Evolutionary conservation across 2,797 vertebrate species (phyloP).

Genomic region (Falco peregrinus): DNA sequence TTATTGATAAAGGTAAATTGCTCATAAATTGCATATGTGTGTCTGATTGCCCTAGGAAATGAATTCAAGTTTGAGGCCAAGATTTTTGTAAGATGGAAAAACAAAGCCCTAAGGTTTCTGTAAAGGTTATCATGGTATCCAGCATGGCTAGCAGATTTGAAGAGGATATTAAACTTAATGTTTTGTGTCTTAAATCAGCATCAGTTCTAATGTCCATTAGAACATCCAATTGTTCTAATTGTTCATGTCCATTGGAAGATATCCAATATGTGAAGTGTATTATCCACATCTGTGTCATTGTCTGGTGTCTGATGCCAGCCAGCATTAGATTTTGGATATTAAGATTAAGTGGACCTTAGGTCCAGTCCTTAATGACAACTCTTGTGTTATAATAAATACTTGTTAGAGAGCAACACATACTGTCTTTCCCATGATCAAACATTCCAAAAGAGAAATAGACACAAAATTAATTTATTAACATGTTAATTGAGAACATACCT

Average conservation of each 20-base stretch:
- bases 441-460: not conserved
- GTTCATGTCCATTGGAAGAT: not conserved
- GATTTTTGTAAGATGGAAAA: not conserved
- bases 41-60: not conserved
- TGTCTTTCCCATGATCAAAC: not conserved
- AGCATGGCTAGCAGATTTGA: not conserved
- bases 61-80: not conserved
- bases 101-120: not conserved
- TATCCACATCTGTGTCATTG: not conserved
- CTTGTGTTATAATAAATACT: not conserved
- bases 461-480: not conserved
- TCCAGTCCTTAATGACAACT: not conserved
- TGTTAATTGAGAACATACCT: not conserved
- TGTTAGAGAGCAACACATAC: not conserved
- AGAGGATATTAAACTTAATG: not conserved
- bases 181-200: not conserved
- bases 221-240: no score
- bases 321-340: not conserved
- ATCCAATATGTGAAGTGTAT: not conserved
- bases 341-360: not conserved
- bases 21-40: not conserved
- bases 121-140: not conserved
- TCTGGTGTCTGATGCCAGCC: not conserved
- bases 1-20: not conserved
- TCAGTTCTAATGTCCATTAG: not conserved